Evolutionary conservation across 2,113 vertebrate species (phyloP).

Genomic region (Castor canadensis): DNA sequence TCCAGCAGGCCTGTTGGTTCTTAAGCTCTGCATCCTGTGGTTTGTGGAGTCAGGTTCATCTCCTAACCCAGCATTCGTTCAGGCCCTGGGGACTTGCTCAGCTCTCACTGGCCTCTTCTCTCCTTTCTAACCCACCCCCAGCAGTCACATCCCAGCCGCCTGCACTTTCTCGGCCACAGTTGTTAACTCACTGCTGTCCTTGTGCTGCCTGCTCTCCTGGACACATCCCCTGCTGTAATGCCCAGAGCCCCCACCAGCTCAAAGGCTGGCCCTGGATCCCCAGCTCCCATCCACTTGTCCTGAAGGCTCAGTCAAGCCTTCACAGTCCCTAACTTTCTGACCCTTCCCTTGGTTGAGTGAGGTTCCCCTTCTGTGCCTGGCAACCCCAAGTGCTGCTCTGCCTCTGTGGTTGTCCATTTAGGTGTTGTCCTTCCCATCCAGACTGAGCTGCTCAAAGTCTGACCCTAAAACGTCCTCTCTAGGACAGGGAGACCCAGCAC

Average conservation of each 20-base stretch:
- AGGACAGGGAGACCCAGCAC: neutral
- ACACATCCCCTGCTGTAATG: neutral
- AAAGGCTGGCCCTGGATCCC: no score
- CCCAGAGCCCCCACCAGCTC: rapidly evolving
- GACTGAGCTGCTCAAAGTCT: neutral
- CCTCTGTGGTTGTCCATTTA: neutral
- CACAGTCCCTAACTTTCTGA: neutral
- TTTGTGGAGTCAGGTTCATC: neutral
- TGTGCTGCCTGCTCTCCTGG: neutral
- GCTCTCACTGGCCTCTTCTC: neutral
- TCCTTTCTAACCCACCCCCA: neutral
- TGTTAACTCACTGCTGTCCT: neutral
- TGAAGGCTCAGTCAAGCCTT: neutral
- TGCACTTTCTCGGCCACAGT: neutral
- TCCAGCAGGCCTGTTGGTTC: neutral
- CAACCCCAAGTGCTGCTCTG: rapidly evolving
- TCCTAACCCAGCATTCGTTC: neutral
- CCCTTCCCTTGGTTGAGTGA: neutral
- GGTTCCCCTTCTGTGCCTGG: neutral
- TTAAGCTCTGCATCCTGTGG: neutral
- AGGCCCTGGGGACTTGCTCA: neutral
- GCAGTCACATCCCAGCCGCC: neutral
- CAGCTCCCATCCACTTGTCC: neutral
- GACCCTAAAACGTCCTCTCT: neutral
- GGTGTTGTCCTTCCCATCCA: neutral